Evolutionary conservation across 1,140 invertebrate genomes (phyloP).

Genomic region (Hyposmocoma kahamanoa): DNA sequence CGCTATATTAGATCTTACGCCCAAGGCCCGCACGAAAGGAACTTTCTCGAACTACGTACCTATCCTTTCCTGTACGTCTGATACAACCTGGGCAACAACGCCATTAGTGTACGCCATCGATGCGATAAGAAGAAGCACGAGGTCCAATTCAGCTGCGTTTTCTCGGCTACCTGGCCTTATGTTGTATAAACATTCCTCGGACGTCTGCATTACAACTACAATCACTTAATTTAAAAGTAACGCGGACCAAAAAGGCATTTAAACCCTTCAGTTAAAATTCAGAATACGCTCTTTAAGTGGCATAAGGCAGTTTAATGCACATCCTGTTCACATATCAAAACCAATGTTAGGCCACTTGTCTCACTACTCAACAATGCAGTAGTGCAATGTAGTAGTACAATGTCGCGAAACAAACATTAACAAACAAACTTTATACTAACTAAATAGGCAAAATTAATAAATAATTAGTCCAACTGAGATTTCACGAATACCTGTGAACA

Average conservation of each 20-base stretch:
- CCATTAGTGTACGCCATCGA: no score
- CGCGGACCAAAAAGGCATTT: neutral
- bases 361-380: constrained; percentile 38
- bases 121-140: no score
- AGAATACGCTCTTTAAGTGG: constrained; percentile 15
- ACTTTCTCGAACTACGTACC: no score
- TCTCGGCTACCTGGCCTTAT: no score
- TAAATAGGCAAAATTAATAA: constrained; percentile 50
- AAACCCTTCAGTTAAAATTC: neutral
- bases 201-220: no score
- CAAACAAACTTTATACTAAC: constrained; percentile 40
- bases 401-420: constrained; percentile 37
- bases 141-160: no score
- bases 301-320: constrained; percentile 25
- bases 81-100: no score
- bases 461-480: constrained; percentile 57
- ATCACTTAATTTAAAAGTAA: no score
- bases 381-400: constrained; percentile 19
- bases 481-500: constrained; percentile 43
- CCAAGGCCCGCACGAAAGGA: no score
- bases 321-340: constrained; percentile 24
- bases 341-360: constrained; percentile 47
- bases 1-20: no score
- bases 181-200: no score
- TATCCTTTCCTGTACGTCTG: no score